Evolutionary conservation across 2,888 invertebrate genomes (phyloP), one percentile per base, ranked within the genome.

Genomic region (Heteropelma amictum): DNA sequence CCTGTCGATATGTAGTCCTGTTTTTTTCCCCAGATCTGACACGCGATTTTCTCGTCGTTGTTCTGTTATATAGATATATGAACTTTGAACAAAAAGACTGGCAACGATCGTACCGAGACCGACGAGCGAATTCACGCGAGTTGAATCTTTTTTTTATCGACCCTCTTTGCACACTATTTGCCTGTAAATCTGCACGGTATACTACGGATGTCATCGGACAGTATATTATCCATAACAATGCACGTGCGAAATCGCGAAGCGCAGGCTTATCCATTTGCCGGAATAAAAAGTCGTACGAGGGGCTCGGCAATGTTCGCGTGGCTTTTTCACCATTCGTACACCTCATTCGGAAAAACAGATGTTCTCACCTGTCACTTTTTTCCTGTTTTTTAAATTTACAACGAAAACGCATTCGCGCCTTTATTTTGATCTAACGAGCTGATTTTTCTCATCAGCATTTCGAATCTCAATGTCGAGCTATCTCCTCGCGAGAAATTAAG

Each of bases 311-410:
- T 65, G 49, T 72, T 76, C 65, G 53, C 76, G 77, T 72, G 70
- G 70, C 73, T 64, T 47, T 65, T n/a, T n/a, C n/a, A 65, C 61
- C 58, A 73, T 71, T 71, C 72, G 78, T 77, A 68, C 72, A 77
- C 61, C 68, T 73, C 65, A 67, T 60, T 69, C 14, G 14, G n/a
- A n/a, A n/a, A n/a, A n/a, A n/a, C n/a, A n/a, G n/a, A n/a, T n/a
- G n/a, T n/a, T n/a, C n/a, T n/a, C n/a, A n/a, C n/a, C n/a, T n/a
- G n/a, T n/a, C n/a, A n/a, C n/a, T n/a, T n/a, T n/a, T n/a, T n/a
- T n/a, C n/a, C n/a, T n/a, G n/a, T n/a, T n/a, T n/a, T n/a, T n/a
- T n/a, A n/a, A n/a, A n/a, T n/a, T n/a, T n/a, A n/a, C n/a, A n/a
- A n/a, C n/a, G n/a, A n/a, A n/a, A n/a, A n/a, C n/a, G n/a, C n/a